Percentiles rank a stretch among this genome's conserved stretches.
phyloP scores from a whole-genome alignment of 1,140 invertebrate genomes.

The Drosophila arawakana region DNA sequence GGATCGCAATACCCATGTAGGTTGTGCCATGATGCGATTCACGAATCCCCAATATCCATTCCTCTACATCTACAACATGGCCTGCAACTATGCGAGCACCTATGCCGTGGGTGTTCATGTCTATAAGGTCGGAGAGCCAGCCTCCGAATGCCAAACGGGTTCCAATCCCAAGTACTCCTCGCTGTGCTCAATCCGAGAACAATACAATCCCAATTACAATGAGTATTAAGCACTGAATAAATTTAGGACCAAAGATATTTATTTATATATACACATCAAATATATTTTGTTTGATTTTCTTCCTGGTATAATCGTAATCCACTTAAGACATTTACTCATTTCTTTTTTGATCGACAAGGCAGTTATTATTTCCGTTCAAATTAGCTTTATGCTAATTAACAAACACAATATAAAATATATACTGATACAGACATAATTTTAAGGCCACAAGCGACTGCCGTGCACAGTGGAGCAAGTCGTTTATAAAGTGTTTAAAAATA shows the following conservation, averaged over 20 bases:
- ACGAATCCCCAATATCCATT: constrained; percentile 74
- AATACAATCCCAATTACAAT: constrained; percentile 81
- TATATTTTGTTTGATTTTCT: constrained; percentile 11
- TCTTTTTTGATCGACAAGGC: constrained; percentile 50
- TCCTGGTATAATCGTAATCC: constrained; percentile 23
- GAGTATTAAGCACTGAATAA: constrained; percentile 30
- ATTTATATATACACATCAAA: constrained; percentile 1
- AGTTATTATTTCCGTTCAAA: constrained; percentile 48
- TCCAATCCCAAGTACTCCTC: constrained; percentile 66
- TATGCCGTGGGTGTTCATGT: constrained; percentile 74
- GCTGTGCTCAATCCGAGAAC: constrained; percentile 67
- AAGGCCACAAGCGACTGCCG: constrained; percentile 24
- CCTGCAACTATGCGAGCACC: constrained; percentile 79
- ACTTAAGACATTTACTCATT: constrained; percentile 25
- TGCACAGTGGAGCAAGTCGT: constrained; percentile 47
- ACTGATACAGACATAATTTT: constrained; percentile 37
- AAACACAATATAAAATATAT: constrained; percentile 24
- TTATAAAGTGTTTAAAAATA: not conserved
- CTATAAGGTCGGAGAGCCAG: constrained; percentile 70
- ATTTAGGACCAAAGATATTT: constrained; percentile 46
- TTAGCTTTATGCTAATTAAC: constrained; percentile 54
- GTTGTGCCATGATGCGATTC: constrained; percentile 79
- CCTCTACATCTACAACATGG: constrained; percentile 79
- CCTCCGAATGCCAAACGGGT: constrained; percentile 72
- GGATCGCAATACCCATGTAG: constrained; percentile 79